Evolutionary conservation across 1,140 invertebrate species (phyloP).

Genomic region (Papilio machaon): DNA sequence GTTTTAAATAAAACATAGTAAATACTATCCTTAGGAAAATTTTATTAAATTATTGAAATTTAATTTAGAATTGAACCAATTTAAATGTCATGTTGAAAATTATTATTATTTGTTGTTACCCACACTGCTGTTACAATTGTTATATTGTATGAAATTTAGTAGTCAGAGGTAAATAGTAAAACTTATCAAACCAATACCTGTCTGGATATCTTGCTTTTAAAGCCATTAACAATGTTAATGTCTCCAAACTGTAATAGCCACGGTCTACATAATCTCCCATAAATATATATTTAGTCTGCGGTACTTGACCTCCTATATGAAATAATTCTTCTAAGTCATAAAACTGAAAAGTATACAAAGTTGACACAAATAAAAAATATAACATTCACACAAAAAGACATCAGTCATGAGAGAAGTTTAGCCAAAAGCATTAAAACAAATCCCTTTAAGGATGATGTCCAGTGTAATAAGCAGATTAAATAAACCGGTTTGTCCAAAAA

Average conservation of each 20-base stretch:
- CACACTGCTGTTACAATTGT: not conserved
- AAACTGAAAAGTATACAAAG: slow-evolving; percentile 86
- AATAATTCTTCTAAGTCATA: slow-evolving; percentile 98
- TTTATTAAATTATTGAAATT: not conserved
- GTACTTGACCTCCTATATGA: slow-evolving; percentile 93
- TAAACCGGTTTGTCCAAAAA: not conserved
- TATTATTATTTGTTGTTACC: not conserved
- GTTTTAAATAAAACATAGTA: not conserved
- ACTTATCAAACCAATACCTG: slow-evolving; percentile 58
- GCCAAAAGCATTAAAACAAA: not conserved
- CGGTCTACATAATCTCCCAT: slow-evolving; percentile 98
- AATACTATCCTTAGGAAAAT: not conserved
- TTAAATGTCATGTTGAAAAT: not conserved
- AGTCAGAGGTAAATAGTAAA: not conserved
- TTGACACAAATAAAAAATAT: slow-evolving; percentile 16
- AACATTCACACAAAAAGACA: not conserved
- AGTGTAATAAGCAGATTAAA: not conserved
- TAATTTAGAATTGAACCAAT: slow-evolving; percentile 20
- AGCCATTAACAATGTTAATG: slow-evolving; percentile 95
- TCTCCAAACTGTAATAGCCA: slow-evolving; percentile 97
- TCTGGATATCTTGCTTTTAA: slow-evolving; percentile 89
- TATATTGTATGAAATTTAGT: not conserved
- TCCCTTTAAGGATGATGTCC: not conserved
- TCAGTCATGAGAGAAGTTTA: not conserved
- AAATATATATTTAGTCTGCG: slow-evolving; percentile 97